Percentiles rank a stretch among this genome's conserved stretches.
phyloP scores from a whole-genome alignment of 2,888 invertebrate species.

The Heliconius sara region DNA sequence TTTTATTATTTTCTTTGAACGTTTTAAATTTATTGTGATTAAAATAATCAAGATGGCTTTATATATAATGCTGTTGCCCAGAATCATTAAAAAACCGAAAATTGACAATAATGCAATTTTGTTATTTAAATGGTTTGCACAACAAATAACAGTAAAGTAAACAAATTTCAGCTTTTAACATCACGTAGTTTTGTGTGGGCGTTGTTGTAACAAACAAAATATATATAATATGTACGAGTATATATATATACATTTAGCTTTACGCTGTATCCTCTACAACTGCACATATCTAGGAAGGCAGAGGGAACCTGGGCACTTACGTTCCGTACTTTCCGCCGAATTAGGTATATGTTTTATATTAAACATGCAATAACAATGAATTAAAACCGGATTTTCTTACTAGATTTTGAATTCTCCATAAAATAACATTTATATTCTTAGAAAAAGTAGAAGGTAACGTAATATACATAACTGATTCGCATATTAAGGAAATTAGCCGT shows the following conservation, averaged over 20 bases:
- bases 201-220: no score
- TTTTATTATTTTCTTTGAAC: constrained; percentile 12
- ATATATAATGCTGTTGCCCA: neutral
- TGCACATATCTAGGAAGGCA: no score
- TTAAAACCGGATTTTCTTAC: neutral
- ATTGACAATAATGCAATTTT: neutral
- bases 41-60: neutral
- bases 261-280: no score
- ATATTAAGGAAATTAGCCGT: constrained; percentile 1
- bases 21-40: neutral
- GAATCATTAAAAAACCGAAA: neutral
- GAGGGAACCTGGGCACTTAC: no score
- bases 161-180: no score
- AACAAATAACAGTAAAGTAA: no score
- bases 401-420: neutral
- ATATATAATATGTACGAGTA: no score
- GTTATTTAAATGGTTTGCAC: neutral
- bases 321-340: no score
- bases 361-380: neutral
- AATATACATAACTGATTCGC: neutral
- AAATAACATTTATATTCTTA: neutral
- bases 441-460: constrained; percentile 13
- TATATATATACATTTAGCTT: no score
- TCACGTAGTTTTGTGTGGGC: no score
- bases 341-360: neutral